These are phyloP conservation scores for Aporophyla lueneburgensis DNA, from an alignment of 2,888 invertebrate species.

Conservation along the genomic window DNA sequence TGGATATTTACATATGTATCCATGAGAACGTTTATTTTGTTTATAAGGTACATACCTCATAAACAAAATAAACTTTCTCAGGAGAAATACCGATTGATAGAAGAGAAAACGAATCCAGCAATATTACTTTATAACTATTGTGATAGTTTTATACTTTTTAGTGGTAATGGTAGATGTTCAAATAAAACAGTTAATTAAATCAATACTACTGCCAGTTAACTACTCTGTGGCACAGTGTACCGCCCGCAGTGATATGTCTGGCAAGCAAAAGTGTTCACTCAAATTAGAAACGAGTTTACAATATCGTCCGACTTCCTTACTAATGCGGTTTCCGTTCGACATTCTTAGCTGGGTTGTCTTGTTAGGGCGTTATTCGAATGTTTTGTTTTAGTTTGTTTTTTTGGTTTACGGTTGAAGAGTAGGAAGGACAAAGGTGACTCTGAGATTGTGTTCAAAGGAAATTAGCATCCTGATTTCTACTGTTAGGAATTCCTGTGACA, in stretches of 20 bases:
- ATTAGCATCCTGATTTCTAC: no score
- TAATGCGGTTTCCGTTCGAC: constrained; percentile 55
- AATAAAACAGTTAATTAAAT: neutral
- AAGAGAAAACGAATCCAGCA: no score
- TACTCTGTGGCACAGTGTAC: constrained; percentile 31
- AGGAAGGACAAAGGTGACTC: neutral
- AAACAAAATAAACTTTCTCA: no score
- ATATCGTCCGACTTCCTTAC: constrained; percentile 53
- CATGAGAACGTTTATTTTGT: no score
- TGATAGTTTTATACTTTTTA: neutral
- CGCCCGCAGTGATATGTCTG: constrained; percentile 59
- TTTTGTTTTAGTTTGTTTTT: neutral
- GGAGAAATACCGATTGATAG: no score
- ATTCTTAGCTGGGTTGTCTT: constrained; percentile 12
- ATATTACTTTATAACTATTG: no score
- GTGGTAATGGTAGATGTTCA: neutral
- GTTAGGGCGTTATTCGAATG: neutral
- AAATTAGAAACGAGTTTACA: constrained; percentile 64
- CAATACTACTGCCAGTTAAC: constrained; percentile 23
- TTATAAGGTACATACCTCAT: no score
- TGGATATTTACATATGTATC: no score
- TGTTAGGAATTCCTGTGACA: neutral
- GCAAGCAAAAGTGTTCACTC: constrained; percentile 61
- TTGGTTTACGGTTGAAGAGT: neutral
- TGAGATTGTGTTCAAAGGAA: neutral